Conservation (phyloP, 1,140 invertebrate genomes). For the Drosophila sp. region DNA sequence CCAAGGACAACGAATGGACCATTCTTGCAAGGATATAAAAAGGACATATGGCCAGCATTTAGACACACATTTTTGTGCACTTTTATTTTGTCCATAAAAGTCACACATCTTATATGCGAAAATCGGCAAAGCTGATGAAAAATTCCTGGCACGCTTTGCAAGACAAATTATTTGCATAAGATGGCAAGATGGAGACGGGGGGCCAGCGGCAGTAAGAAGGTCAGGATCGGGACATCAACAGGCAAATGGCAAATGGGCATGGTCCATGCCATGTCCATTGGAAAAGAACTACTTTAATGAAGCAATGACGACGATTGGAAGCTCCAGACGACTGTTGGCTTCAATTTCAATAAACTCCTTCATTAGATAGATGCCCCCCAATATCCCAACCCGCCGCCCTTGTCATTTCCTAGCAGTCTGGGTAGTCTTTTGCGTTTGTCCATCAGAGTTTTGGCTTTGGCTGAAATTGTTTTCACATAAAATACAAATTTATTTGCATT, state of each 20-base stretch:
- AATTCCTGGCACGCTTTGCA: constrained; percentile 68
- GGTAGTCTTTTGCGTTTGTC: constrained; percentile 39
- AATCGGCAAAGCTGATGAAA: constrained; percentile 46
- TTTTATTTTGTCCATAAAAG: constrained; percentile 58
- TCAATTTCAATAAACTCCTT: constrained; percentile 78
- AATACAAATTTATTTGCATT: constrained; percentile 81
- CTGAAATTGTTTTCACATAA: constrained; percentile 78
- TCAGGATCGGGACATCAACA: constrained; percentile 51
- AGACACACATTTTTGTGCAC: constrained; percentile 52
- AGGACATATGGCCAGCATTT: constrained; percentile 59
- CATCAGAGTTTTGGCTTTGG: constrained; percentile 52
- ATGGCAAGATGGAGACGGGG: neutral
- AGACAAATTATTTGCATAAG: constrained; percentile 68
- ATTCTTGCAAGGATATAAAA: constrained; percentile 1
- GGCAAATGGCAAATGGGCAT: constrained; percentile 54
- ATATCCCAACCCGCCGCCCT: neutral
- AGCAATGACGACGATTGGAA: constrained; percentile 68
- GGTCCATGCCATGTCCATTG: constrained; percentile 3
- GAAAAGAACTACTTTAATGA: constrained; percentile 51
- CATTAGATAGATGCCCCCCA: constrained; percentile 41
- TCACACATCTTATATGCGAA: constrained; percentile 58
- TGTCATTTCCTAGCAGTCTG: constrained; percentile 32
- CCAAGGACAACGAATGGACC: too few species aligned
- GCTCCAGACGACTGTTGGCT: constrained; percentile 43
- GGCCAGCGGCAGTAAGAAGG: constrained; percentile 11